Percentiles rank a stretch among this genome's conserved stretches.
Conservation (phyloP, 2,113 vertebrate genomes). For the Trinectes maculatus region DNA sequence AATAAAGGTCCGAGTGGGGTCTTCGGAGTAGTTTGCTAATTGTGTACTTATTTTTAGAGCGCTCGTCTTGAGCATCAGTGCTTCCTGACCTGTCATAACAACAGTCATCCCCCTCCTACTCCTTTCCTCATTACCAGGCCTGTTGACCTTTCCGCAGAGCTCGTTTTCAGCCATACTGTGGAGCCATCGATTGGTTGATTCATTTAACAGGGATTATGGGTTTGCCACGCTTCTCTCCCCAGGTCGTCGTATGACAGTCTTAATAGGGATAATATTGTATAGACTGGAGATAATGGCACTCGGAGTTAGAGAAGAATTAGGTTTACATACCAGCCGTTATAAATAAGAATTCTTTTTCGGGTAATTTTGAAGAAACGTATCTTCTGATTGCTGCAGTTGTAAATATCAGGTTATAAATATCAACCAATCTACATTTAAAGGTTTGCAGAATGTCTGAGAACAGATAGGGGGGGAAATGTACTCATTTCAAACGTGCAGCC, state of each 20-base stretch:
- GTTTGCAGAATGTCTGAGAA: too few relatives aligned
- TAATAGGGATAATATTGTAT: constrained; percentile 16
- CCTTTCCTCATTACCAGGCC: constrained; percentile 64
- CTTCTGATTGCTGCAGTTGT: not conserved
- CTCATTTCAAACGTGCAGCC: not conserved
- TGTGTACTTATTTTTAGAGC: constrained; percentile 59
- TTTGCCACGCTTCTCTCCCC: constrained; percentile 34
- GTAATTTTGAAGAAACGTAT: not conserved
- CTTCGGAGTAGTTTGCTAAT: constrained; percentile 52
- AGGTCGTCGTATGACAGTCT: constrained; percentile 19
- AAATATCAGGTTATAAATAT: not conserved
- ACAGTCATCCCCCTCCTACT: constrained; percentile 51
- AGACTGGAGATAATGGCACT: constrained; percentile 16
- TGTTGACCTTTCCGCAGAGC: constrained; percentile 70
- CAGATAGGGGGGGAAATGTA: not conserved
- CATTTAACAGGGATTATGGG: constrained; percentile 67
- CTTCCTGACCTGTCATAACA: constrained; percentile 60
- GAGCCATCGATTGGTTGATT: constrained; percentile 68
- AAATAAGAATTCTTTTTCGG: not conserved
- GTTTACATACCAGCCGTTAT: not conserved
- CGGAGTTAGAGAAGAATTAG: not conserved
- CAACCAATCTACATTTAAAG: too few relatives aligned
- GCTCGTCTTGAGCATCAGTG: constrained; percentile 50
- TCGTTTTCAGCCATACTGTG: constrained; percentile 64
- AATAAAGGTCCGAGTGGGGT: not conserved